A percentile compares a stretch with the other conserved stretches of the same genome.
Conservation (phyloP, 2,113 vertebrate genomes). For the Platichthys stellatus region DNA sequence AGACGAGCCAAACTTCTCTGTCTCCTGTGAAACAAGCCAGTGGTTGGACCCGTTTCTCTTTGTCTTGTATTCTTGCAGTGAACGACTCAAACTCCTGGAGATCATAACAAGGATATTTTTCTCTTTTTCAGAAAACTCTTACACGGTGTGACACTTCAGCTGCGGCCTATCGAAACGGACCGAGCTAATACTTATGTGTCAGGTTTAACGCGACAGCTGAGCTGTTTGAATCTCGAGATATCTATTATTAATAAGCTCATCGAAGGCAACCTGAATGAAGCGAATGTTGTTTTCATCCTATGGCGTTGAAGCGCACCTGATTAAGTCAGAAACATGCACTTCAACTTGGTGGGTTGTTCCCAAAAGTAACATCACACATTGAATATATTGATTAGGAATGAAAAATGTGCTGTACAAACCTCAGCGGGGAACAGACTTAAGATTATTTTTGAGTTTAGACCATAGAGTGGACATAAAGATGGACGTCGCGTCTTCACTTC, state of each 20-base stretch:
- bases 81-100: constrained; percentile 1
- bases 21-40: constrained; percentile 47
- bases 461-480: too few species aligned
- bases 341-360: too few species aligned
- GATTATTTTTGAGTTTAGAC: too few species aligned
- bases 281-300: neutral
- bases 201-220: neutral
- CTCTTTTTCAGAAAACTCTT: constrained; percentile 13
- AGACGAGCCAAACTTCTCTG: constrained; percentile 39
- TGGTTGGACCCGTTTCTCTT: constrained; percentile 18
- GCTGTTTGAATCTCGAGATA: neutral
- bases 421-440: too few species aligned
- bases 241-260: constrained; percentile 7
- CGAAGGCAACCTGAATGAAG: neutral
- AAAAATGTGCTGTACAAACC: too few species aligned
- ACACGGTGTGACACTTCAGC: neutral
- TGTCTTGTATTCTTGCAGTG: constrained; percentile 16
- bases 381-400: too few species aligned
- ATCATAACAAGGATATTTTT: constrained; percentile 29
- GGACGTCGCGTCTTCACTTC: too few species aligned
- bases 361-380: too few species aligned
- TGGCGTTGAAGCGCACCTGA: neutral
- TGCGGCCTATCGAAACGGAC: neutral
- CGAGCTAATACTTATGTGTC: constrained; percentile 5
- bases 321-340: neutral